Evolutionary conservation across 2,888 invertebrate genomes (phyloP).

Genomic region (Andrena camellia): DNA sequence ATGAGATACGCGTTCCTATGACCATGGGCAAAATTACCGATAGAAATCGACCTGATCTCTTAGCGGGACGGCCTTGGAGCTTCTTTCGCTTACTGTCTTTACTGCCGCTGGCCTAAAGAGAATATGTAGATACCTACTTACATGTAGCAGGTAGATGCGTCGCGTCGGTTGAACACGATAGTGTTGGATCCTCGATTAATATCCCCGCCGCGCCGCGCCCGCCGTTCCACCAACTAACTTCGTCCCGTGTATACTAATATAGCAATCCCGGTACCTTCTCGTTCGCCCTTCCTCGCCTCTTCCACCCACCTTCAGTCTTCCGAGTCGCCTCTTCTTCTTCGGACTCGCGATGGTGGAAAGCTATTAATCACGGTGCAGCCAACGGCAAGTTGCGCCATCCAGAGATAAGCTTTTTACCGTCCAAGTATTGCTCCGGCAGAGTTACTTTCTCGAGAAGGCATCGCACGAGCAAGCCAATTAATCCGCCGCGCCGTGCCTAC

Average conservation of each 20-base stretch:
- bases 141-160: too few relatives aligned
- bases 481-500: slow-evolving; percentile 21
- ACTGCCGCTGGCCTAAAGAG: too few relatives aligned
- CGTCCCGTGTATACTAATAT: slow-evolving; percentile 23
- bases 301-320: neutral
- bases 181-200: slow-evolving; percentile 53
- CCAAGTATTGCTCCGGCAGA: slow-evolving; percentile 47
- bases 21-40: slow-evolving; percentile 27
- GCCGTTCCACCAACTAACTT: slow-evolving; percentile 29
- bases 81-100: neutral
- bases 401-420: slow-evolving; percentile 69
- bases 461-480: slow-evolving; percentile 17
- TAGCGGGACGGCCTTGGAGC: neutral
- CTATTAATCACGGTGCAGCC: slow-evolving; percentile 68
- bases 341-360: slow-evolving; percentile 53
- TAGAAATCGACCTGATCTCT: slow-evolving; percentile 36
- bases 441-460: neutral
- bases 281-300: neutral
- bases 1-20: neutral
- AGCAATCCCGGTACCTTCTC: slow-evolving; percentile 36
- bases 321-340: slow-evolving; percentile 45
- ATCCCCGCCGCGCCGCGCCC: slow-evolving; percentile 9
- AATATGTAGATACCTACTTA: too few relatives aligned
- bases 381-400: slow-evolving; percentile 58
- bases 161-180: neutral